Conservation (phyloP, 2,113 vertebrate species). For the Barnardius zonarius region DNA sequence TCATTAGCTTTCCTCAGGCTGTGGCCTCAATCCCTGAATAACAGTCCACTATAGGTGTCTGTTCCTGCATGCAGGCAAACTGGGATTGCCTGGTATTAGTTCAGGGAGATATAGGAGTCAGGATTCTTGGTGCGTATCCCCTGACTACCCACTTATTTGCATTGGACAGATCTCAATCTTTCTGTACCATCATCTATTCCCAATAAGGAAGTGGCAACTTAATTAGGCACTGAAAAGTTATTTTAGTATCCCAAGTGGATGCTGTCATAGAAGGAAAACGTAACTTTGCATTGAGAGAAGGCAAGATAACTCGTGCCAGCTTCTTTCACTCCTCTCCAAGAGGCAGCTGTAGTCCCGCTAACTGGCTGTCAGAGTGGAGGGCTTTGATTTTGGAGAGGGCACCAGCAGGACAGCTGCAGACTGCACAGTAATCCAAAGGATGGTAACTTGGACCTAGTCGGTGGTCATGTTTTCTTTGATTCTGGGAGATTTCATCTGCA, state of each 20-base stretch:
- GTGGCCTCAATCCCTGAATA: neutral
- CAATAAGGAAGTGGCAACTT: constrained; percentile 34
- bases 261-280: constrained; percentile 47
- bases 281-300: constrained; percentile 41
- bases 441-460: constrained; percentile 59
- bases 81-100: neutral
- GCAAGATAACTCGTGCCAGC: neutral
- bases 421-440: constrained; percentile 55
- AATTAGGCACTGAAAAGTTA: constrained; percentile 53
- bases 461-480: constrained; percentile 71
- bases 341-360: constrained; percentile 44
- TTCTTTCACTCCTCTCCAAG: constrained; percentile 51
- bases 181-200: constrained; percentile 25
- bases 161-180: neutral
- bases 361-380: constrained; percentile 49
- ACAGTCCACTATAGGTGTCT: neutral
- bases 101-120: neutral
- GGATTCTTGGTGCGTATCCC: neutral
- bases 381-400: constrained; percentile 69
- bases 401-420: constrained; percentile 66
- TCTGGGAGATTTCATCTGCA: constrained; percentile 65
- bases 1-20: neutral
- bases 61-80: neutral
- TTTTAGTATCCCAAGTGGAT: constrained; percentile 42
- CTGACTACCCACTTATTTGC: neutral